Evolutionary conservation across 2,113 vertebrate species (phyloP), one percentile per base, ranked within the genome.

Genomic region (Malurus melanocephalus): DNA sequence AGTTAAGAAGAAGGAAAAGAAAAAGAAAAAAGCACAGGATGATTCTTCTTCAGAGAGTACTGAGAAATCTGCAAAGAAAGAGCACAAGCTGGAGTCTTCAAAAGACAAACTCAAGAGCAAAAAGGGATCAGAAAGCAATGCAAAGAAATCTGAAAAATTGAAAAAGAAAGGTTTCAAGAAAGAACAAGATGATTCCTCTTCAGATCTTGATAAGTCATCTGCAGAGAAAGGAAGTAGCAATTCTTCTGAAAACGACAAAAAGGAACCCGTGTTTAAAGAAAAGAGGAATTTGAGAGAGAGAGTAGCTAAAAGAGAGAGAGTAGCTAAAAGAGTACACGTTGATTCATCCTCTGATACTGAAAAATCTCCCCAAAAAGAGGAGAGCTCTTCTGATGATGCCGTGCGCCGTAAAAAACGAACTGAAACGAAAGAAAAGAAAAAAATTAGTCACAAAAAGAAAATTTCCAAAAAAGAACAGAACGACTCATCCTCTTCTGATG

Each of bases 401-500:
- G 3, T 45, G 20, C 84, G 2, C 67, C 94, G n/a, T 77, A 85
- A 69, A 68, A 97, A 95, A 71, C 87, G 33, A 80, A 69, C 51
- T 27, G 93, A 92, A 61, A 53, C 82, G 9, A 97, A 95, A 72
- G 97, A 97, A 87, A 97, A 96, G 92, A 96, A 95, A 74, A 97
- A 96, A 91, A 62, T 93, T 46, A 96, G 67, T 72, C 94, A 95
- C 72, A 97, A 97, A 74, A 97, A 96, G 95, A 97, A 94, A 75
- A 85, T 91, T 33, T 69, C 92, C 46, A 96, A 96, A 91, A 96
- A 96, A 52, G 72, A 94, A 6, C 92, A 88, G 56, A 87, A 76
- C 79, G 96, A 95, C 20, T 97, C 96, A 5, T 96, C 96, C 8
- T 97, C 98, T 87, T 97, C 97, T 67, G 97, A 98, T 84, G 97